Base-by-base conservation (phyloP, 2,797 vertebrate species). In the Miichthys miiuy region DNA sequence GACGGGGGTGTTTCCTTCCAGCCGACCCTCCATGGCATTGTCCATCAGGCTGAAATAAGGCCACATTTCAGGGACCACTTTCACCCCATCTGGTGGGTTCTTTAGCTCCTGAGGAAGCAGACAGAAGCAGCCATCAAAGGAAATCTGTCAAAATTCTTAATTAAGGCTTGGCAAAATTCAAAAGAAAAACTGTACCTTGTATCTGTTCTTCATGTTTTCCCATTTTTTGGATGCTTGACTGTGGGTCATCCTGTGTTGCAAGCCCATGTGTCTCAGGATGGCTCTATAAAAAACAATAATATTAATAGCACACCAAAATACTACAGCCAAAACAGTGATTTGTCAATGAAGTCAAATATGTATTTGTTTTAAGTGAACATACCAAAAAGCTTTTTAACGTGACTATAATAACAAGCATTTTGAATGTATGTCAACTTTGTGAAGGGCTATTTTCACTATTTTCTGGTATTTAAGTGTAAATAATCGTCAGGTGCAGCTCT, bases 181-280 rank as follows among this genome's bases (percentile, higher is more conserved):
- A 20, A 42, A 61, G 23, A 0, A 23, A 51, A 62, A 58, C 1
- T 11, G 3, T 84, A 95, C 94, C 92, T 94, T 95, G 64, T 94
- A 95, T 82, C 86, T 93, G 74, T 93, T 94, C 65, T 94, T 95
- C 60, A 95, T 67, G 71, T 95, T 95, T 81, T 95, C 94, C 93
- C 94, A 95, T 83, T 95, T 96, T 84, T 94, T 94, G 55, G 90
- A 88, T 1, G 93, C 95, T 88, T 95, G 94, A 68, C 67, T 66
- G 27, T 90, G 88, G 1, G 86, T 94, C 88, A 96, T 92, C 78
- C 92, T 93, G 21, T 89, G 78, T 17, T 95, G 92, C 63, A 95
- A 79, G 30, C 92, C 93, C 91, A 96, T 88, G 46, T 94, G 93
- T 79, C 90, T 93, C 20, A 95, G 78, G 56, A 94, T 94, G 71